Base-by-base conservation (phyloP, 2,113 vertebrate genomes). In the Silurus meridionalis region DNA sequence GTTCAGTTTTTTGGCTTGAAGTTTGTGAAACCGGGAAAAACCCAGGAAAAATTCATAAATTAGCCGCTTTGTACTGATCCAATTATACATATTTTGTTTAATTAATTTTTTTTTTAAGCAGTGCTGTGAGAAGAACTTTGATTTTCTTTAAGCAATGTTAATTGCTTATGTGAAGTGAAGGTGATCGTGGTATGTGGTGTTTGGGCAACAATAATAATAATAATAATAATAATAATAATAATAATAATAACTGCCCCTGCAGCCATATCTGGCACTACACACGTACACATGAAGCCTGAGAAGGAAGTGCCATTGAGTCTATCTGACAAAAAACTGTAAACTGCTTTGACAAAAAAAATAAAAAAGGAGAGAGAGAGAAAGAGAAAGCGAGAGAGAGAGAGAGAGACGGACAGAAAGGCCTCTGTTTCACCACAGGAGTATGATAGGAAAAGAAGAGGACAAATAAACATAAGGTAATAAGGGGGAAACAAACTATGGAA, bases 391-490 rank as follows among this genome's bases (percentile, higher is more conserved):
- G 37, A 37, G 37, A 37, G 37, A 37, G 2, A 37, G 28, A 37
- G 28, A 37, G 28, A 37, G 37, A 37, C 37, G 37, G 52, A 37
- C 71, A 80, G 4, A 55, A 69, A 60, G 75, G 37, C 3, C 28
- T 75, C 28, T 72, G 53, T 82, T 82, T 82, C 46, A 10, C 63
- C 48, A 66, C n/a, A 83, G 14, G 63, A 83, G 46, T 21, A 6
- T 19, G 63, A 82, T 69, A 48, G 17, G 19, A 10, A 58, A 80
- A 2, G 23, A 25, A 74, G 9, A 15, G 4, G 37, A 28, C 46
- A 13, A 75, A 21, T 63, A 19, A 58, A 69, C 8, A 10, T 28
- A 64, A 85, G 48, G 23, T 14, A 10, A 58, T 46, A 85, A 71
- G 25, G 15, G 72, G 9, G 55, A 28, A 48, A 58, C 50, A 57